Evolutionary conservation across 2,888 invertebrate species (phyloP), one percentile per base, ranked within the genome.

Genomic region (Smittia sp.): DNA sequence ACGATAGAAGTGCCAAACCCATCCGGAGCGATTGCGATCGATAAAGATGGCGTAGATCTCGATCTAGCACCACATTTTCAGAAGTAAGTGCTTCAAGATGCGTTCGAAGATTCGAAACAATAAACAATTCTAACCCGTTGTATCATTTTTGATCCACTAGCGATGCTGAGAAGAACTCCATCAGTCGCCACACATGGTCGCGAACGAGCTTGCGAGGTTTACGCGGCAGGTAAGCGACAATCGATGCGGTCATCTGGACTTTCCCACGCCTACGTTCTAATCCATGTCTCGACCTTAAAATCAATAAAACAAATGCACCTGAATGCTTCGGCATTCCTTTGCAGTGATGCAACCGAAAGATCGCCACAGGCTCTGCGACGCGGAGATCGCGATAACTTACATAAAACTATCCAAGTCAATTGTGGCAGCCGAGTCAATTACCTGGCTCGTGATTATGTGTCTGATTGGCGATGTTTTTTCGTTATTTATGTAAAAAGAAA

Each of bases 161-260:
- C 77, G 88, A 88, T 78, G 86, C 86, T 77, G 87, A 86, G 75
- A 80, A 85, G 76, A 84, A 82, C 77, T 84, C 83, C 46, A 85
- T 91, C 76, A 90, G 90, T 78, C 86, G 94, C 79, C 91, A 93
- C 81, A 90, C 92, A 73, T 93, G 94, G 93, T 86, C 92, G 62
- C 85, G 94, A 78, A 93, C 92, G 66, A 94, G 94, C 79, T 84
- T 94, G 69, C 85, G 93, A 79, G 86, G 93, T 80, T 90, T 92
- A 65, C 90, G 92, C 75, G 88, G 91, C 76, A 91, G 90, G 93
- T 93, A 85, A 82, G 32, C 9, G 32, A n/a, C n/a, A n/a, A n/a
- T 32, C 32, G 32, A 32, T 32, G 32, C 3, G 4, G 32, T 32
- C 9, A 32, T 32, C 9, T 3, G 32, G 9, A 32, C 4, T 32